These are phyloP conservation scores for Ophion obscuratus DNA, from an alignment of 2,888 invertebrate species.

Conservation along the genomic window DNA sequence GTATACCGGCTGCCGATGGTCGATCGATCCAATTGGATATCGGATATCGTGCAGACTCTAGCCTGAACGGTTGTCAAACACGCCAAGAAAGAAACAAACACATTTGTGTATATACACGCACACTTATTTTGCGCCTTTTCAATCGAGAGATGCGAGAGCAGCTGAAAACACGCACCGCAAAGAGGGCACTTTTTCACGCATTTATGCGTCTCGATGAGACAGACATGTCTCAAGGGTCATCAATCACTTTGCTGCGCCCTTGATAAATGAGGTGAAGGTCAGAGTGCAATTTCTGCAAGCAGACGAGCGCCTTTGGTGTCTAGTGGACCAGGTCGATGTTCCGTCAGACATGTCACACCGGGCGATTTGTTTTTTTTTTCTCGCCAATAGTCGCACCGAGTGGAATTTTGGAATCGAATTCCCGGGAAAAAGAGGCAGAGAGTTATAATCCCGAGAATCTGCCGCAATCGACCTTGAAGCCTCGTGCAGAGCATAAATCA, in stretches of 20 bases:
- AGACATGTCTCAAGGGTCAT: neutral
- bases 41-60: conserved; percentile 26
- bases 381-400: too few species aligned
- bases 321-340: too few species aligned
- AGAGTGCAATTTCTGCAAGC: too few species aligned
- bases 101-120: neutral
- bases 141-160: neutral
- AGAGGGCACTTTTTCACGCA: neutral
- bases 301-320: too few species aligned
- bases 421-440: too few species aligned
- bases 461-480: too few species aligned
- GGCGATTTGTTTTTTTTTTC: too few species aligned
- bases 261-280: too few species aligned
- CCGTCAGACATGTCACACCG: too few species aligned
- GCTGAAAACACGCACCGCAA: neutral
- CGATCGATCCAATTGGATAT: conserved; percentile 42
- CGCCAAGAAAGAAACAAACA: conserved; percentile 18
- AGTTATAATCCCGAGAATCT: too few species aligned
- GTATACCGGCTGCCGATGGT: conserved; percentile 12
- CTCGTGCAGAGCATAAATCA: too few species aligned
- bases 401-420: too few species aligned
- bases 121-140: neutral
- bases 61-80: neutral
- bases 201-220: neutral
- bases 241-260: neutral